Conservation (phyloP, 2,113 vertebrate species). For the Megaceryle maxima region DNA sequence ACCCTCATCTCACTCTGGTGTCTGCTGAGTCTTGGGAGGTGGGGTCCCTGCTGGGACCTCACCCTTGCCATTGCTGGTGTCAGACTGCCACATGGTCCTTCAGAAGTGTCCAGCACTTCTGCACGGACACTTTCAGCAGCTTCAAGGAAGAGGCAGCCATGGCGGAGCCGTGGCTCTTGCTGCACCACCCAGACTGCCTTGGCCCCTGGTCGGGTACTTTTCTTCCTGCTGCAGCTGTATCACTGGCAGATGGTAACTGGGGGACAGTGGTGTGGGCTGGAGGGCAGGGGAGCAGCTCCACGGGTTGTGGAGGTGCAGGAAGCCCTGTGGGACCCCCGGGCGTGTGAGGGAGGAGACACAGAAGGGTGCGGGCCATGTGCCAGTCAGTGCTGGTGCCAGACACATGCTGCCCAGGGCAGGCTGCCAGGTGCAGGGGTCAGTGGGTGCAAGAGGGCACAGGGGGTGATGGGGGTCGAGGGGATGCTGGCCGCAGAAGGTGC, state of each 20-base stretch:
- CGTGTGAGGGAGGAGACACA: rapidly evolving
- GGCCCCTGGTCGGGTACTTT: too few species aligned
- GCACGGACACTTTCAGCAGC: background rate
- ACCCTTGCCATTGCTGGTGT: rapidly evolving
- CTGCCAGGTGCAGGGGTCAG: background rate
- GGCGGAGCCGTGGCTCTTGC: background rate
- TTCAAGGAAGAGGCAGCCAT: background rate
- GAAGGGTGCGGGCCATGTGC: rapidly evolving
- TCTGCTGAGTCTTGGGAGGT: rapidly evolving
- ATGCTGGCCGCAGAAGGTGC: background rate
- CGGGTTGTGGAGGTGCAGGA: rapidly evolving
- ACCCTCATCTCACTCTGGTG: too few species aligned
- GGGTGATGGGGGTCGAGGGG: too few species aligned
- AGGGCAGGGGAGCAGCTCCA: background rate
- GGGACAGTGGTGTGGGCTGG: rapidly evolving
- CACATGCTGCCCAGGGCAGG: background rate
- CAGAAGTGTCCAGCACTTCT: rapidly evolving
- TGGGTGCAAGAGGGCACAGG: background rate
- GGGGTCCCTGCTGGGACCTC: background rate
- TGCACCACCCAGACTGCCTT: background rate
- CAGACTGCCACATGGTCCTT: background rate
- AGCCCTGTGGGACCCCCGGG: background rate
- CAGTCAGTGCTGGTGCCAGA: background rate
- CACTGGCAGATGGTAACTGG: background rate
- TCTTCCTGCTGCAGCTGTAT: rapidly evolving